These are phyloP conservation scores for Scaptodrosophila latifasciaeformis DNA, from an alignment of 2,888 invertebrate genomes.

Conservation along the genomic window DNA sequence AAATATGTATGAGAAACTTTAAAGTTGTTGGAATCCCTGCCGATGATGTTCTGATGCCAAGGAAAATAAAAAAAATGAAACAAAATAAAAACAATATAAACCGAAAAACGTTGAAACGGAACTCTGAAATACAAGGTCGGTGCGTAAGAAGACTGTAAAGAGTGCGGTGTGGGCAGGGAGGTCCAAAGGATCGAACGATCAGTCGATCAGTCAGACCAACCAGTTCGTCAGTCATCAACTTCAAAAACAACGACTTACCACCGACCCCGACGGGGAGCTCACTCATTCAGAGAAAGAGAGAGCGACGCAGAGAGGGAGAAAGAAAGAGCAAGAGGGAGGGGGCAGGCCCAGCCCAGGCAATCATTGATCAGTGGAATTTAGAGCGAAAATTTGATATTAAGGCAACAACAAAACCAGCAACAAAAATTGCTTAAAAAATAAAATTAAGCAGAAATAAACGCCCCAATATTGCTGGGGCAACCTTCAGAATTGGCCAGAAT, in stretches of 20 bases:
- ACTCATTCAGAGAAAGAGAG: conserved; percentile 7
- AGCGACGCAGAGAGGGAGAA: conserved; percentile 8
- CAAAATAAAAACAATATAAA: too few species aligned
- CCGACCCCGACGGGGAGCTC: conserved; percentile 6
- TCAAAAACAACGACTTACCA: conserved; percentile 14
- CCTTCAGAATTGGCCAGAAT: too few species aligned
- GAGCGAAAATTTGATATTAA: conserved; percentile 69
- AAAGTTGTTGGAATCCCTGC: conserved; percentile 73
- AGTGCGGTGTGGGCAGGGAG: too few species aligned
- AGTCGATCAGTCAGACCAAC: conserved; percentile 28
- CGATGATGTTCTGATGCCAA: conserved; percentile 38
- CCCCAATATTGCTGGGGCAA: too few species aligned
- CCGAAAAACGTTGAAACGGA: conserved; percentile 10
- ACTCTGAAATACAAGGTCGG: conserved; percentile 60
- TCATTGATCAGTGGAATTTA: conserved; percentile 70
- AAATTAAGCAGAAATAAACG: conserved; percentile 69
- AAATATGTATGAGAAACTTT: conserved; percentile 72
- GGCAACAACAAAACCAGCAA: conserved; percentile 48
- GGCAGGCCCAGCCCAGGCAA: conserved; percentile 64
- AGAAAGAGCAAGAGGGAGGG: too few species aligned
- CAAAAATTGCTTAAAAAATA: conserved; percentile 57
- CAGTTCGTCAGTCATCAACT: conserved; percentile 64
- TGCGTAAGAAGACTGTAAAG: conserved; percentile 53
- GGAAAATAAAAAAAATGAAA: conserved; percentile 19
- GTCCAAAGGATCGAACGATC: conserved; percentile 6